Base-by-base conservation (phyloP, 2,888 invertebrate genomes). In the Drosophila nr. perissopoda region DNA sequence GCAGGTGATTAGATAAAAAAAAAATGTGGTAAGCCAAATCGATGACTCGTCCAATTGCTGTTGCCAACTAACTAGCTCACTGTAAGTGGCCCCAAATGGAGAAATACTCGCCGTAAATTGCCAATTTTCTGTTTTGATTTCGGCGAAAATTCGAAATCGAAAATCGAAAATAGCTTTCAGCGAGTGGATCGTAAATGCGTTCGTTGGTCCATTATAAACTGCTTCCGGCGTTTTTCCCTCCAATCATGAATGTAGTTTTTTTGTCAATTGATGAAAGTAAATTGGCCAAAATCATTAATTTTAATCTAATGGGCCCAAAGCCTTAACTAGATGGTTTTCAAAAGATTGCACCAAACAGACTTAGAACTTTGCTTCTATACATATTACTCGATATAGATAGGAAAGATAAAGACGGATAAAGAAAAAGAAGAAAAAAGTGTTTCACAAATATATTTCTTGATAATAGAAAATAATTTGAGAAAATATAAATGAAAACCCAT, bases 101-200 rank as follows among this genome's bases (percentile, higher is more conserved):
- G 21, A 64, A n/a, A 49, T 29, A 18, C 6, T 29, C n/a, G 49
- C 27, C 6, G 46, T 7, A 5, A 49, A 21, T 36, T 57, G 67
- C n/a, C 42, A 10, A 18, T 46, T 57, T 69, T 68, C 57, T 46
- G 69, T 67, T 67, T 57, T 52, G n/a, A 68, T 33, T 69, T 18
- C 58, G 7, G 31, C 31, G 42, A 46, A 58, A 68, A 64, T 16
- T 48, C n/a, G 49, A 51, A 31, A 11, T 51, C 29, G 8, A 18
- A n/a, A 7, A 48, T 33, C 33, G 52, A 34, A 53, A 36, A 18
- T 54, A 7, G 29, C 60, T 60, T 60, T 60, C 53, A 16, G 42
- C 34, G 42, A 34, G 40, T 40, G 40, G 33, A 57, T 52, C 48
- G 10, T 21, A 29, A 53, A 52, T 42, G 49, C 49, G 25, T 31